Conservation (phyloP, 2,113 vertebrate genomes). For the Paedocypris sp. region DNA sequence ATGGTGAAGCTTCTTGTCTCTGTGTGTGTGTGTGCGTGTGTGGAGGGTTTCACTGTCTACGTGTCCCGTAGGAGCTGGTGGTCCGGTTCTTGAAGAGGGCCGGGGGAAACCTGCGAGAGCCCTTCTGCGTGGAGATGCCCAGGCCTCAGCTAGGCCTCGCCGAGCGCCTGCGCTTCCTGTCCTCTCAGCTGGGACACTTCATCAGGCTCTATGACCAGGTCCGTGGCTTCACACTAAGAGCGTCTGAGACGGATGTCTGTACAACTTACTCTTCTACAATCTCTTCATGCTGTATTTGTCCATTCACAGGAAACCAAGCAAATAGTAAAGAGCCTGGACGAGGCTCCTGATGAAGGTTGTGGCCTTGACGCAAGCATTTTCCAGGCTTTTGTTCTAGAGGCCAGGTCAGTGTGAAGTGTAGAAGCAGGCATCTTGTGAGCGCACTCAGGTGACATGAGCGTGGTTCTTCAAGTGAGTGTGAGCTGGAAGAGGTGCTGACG, state of each 20-base stretch:
- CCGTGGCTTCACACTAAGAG: not conserved
- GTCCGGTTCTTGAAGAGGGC: conserved; percentile 83
- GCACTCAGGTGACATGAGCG: no score
- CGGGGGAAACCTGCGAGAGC: conserved; percentile 77
- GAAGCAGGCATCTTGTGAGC: no score
- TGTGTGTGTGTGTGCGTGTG: not conserved
- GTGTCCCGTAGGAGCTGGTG: conserved; percentile 73
- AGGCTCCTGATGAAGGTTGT: conserved; percentile 57
- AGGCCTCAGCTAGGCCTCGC: conserved; percentile 62
- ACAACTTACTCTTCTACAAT: no score
- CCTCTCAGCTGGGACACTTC: conserved; percentile 81
- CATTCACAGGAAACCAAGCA: conserved; percentile 76
- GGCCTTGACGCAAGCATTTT: conserved; percentile 74
- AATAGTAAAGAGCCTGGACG: conserved; percentile 68
- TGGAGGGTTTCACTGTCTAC: not conserved
- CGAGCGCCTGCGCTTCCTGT: conserved; percentile 75
- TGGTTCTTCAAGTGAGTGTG: conserved; percentile 70
- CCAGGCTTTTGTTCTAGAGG: conserved; percentile 73
- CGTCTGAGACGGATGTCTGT: no score
- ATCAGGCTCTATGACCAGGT: conserved; percentile 82
- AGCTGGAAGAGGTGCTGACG: conserved; percentile 88
- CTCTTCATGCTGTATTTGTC: no score
- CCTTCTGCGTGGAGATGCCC: conserved; percentile 70
- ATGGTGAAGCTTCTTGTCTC: conserved; percentile 64
- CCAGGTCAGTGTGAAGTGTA: conserved; percentile 72